These are phyloP conservation scores for Camponotus floridanus DNA, from an alignment of 1,140 invertebrate genomes.

Conservation along the genomic window DNA sequence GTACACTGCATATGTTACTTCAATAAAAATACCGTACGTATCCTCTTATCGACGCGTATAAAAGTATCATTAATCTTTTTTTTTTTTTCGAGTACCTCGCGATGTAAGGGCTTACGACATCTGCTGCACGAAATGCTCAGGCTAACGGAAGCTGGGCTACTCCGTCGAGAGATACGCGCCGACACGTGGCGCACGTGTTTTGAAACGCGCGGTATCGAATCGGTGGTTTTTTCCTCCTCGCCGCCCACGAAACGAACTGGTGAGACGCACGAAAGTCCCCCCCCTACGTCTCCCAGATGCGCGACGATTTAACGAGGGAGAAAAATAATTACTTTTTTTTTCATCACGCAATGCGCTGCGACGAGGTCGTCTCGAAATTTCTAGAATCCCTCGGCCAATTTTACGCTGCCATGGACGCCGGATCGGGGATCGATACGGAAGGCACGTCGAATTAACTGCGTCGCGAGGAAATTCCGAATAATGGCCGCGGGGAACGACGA, in stretches of 20 bases:
- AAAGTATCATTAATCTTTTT: neutral
- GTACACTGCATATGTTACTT: neutral
- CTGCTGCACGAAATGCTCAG: too few species aligned
- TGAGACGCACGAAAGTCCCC: neutral
- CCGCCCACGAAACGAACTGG: neutral
- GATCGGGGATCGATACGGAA: slow-evolving; percentile 41
- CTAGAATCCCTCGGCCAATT: neutral
- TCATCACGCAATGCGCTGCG: neutral
- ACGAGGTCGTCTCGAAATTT: slow-evolving; percentile 12
- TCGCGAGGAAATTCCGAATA: neutral
- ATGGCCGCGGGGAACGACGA: slow-evolving; percentile 24
- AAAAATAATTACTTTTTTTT: neutral
- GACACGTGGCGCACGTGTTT: neutral
- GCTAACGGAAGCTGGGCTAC: neutral
- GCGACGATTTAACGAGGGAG: neutral
- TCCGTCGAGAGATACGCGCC: neutral
- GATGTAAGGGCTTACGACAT: neutral
- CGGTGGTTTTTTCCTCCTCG: neutral
- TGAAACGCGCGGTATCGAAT: neutral
- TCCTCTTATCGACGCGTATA: too few species aligned
- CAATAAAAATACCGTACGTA: neutral
- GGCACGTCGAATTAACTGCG: slow-evolving; percentile 29
- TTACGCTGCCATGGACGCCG: neutral
- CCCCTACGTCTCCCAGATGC: neutral
- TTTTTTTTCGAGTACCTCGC: neutral